phyloP scores from a whole-genome alignment of 2,888 invertebrate species.

The Dynastes maya region DNA sequence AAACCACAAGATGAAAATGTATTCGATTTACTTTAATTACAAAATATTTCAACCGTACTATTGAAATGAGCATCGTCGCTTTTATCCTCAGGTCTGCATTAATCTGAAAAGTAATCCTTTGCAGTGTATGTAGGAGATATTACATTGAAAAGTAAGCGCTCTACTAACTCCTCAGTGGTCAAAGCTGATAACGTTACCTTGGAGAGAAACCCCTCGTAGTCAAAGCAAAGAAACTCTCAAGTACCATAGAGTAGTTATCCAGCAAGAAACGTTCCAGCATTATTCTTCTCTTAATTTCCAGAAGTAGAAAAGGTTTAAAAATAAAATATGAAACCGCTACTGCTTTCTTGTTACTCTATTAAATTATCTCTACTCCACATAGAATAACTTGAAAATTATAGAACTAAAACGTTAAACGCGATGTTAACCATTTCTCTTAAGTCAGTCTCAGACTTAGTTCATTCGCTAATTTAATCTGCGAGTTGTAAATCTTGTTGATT shows the following conservation, averaged over 20 bases:
- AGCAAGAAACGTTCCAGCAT: neutral
- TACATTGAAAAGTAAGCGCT: neutral
- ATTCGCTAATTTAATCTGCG: conserved; percentile 13
- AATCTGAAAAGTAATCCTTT: neutral
- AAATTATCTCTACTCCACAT: too few relatives aligned
- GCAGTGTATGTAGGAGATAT: neutral
- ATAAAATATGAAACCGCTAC: neutral
- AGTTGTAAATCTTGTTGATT: conserved; percentile 19
- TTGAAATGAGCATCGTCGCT: too few relatives aligned
- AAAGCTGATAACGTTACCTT: conserved; percentile 6
- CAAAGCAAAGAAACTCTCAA: neutral
- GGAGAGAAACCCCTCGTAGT: neutral
- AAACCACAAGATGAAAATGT: too few relatives aligned
- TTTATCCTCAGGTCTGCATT: too few relatives aligned
- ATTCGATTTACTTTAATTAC: too few relatives aligned
- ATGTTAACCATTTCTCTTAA: neutral
- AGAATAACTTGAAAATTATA: too few relatives aligned
- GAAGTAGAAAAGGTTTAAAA: neutral
- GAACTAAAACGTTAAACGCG: too few relatives aligned
- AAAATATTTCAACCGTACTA: too few relatives aligned
- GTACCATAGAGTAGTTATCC: neutral
- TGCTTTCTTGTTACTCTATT: too few relatives aligned
- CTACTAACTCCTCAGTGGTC: neutral
- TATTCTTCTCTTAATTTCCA: neutral
- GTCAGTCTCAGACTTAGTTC: conserved; percentile 6